Percentiles rank a stretch among this genome's conserved stretches.
phyloP scores from a whole-genome alignment of 2,113 vertebrate genomes.

The Euleptes europaea region DNA sequence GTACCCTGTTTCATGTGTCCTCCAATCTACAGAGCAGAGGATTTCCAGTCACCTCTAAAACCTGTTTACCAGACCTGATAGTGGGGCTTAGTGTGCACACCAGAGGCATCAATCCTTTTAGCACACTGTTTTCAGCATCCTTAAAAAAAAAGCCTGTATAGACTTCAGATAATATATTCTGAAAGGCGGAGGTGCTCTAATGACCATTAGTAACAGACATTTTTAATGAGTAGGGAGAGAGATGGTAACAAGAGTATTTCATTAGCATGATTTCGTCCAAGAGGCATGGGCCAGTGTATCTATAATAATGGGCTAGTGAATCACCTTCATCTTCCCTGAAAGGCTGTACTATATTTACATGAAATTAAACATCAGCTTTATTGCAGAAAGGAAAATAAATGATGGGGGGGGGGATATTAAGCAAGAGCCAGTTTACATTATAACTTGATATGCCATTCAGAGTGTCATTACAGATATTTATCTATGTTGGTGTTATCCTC shows the following conservation, averaged over 20 bases:
- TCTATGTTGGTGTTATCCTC: slow-evolving; percentile 21
- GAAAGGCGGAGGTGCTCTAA: neutral
- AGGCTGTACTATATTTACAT: slow-evolving; percentile 52
- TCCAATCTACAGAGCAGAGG: too few species aligned
- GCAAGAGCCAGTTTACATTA: slow-evolving; percentile 21
- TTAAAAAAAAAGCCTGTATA: neutral
- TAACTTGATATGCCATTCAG: slow-evolving; percentile 37
- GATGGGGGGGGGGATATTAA: neutral
- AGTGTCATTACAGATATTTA: slow-evolving; percentile 33
- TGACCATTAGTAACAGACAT: neutral
- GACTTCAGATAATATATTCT: neutral
- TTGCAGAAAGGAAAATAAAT: slow-evolving; percentile 45
- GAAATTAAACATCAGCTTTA: slow-evolving; percentile 38
- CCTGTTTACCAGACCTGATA: neutral
- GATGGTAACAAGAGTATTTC: neutral
- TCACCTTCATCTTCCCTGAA: neutral
- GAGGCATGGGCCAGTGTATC: neutral
- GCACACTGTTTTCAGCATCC: neutral
- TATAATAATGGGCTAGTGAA: neutral
- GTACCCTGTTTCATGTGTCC: too few species aligned
- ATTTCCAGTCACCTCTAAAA: neutral
- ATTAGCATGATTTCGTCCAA: neutral
- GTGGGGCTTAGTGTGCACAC: neutral
- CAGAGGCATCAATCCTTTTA: neutral
- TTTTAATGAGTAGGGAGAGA: neutral